Evolutionary conservation across 2,797 vertebrate genomes (phyloP).

Genomic region (Eptatretus atami): DNA sequence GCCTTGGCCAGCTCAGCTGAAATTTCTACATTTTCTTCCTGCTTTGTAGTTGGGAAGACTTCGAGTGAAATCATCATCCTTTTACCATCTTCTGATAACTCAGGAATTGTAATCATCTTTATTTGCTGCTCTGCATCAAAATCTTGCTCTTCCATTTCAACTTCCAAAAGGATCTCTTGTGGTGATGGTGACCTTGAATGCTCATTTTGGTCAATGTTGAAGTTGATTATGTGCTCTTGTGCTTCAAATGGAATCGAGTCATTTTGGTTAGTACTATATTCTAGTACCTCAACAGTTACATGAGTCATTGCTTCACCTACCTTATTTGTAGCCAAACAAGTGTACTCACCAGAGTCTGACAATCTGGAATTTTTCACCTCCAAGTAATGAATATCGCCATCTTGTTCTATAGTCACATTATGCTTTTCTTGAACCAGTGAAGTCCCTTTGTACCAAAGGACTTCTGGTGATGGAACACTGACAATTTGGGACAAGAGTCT

Average conservation of each 20-base stretch:
- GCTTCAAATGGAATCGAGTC: constrained; percentile 32
- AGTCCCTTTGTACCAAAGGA: constrained; percentile 73
- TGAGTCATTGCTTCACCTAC: constrained; percentile 68
- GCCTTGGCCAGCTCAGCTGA: constrained; percentile 28
- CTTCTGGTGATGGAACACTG: constrained; percentile 46
- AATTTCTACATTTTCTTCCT: constrained; percentile 29
- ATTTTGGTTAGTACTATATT: constrained; percentile 13
- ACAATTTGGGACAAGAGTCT: constrained; percentile 44
- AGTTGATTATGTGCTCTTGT: constrained; percentile 86
- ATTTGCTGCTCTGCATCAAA: constrained; percentile 87
- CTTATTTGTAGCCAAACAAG: constrained; percentile 65
- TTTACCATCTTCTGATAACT: constrained; percentile 65
- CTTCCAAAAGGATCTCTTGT: constrained; percentile 84
- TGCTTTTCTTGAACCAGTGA: constrained; percentile 24
- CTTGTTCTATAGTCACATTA: constrained; percentile 31
- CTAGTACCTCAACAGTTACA: constrained; percentile 35
- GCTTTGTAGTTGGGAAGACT: constrained; percentile 40
- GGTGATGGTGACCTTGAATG: constrained; percentile 75
- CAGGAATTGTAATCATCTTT: constrained; percentile 83
- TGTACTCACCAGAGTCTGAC: constrained; percentile 47
- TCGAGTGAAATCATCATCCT: constrained; percentile 87
- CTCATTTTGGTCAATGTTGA: constrained; percentile 44
- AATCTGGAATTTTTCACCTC: constrained; percentile 29
- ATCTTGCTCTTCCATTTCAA: constrained; percentile 78
- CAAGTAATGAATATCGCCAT: constrained; percentile 33